Evolutionary conservation across 2,888 invertebrate genomes (phyloP).

Genomic region (Lochmaea crataegi): DNA sequence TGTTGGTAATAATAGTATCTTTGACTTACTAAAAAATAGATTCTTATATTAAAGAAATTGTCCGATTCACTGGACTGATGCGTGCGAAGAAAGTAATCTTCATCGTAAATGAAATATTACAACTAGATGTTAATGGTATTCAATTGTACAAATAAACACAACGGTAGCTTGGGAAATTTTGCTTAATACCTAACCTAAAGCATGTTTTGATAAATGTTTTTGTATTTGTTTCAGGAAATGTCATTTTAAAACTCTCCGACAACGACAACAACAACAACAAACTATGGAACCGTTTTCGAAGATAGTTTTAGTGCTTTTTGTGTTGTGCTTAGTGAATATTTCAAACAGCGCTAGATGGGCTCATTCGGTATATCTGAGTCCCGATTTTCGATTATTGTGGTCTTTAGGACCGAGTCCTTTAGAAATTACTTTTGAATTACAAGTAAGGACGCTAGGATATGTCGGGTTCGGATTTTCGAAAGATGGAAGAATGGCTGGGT

Average conservation of each 20-base stretch:
- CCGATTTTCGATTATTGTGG: slow-evolving; percentile 75
- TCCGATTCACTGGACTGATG: not conserved
- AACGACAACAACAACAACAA: not conserved
- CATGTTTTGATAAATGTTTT: not conserved
- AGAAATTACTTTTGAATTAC: slow-evolving; percentile 85
- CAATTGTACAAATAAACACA: slow-evolving; percentile 8
- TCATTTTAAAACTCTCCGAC: slow-evolving; percentile 33
- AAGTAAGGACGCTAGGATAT: slow-evolving; percentile 86
- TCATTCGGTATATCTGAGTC: slow-evolving; percentile 69
- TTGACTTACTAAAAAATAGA: no score
- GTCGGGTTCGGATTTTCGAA: slow-evolving; percentile 89
- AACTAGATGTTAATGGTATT: not conserved
- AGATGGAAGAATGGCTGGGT: slow-evolving; percentile 81
- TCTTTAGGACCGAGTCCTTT: slow-evolving; percentile 76
- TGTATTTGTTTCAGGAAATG: slow-evolving; percentile 52
- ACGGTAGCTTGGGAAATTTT: not conserved
- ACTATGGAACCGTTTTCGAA: slow-evolving; percentile 46
- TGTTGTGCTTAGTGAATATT: slow-evolving; percentile 53
- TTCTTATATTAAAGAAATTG: no score
- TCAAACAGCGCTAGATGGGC: slow-evolving; percentile 65
- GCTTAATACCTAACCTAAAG: no score
- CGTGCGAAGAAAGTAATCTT: not conserved
- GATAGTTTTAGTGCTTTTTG: slow-evolving; percentile 50
- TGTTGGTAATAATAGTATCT: no score
- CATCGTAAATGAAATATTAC: slow-evolving; percentile 5